Evolutionary conservation across 2,888 invertebrate genomes (phyloP).

Genomic region (Cylloceria caligata): DNA sequence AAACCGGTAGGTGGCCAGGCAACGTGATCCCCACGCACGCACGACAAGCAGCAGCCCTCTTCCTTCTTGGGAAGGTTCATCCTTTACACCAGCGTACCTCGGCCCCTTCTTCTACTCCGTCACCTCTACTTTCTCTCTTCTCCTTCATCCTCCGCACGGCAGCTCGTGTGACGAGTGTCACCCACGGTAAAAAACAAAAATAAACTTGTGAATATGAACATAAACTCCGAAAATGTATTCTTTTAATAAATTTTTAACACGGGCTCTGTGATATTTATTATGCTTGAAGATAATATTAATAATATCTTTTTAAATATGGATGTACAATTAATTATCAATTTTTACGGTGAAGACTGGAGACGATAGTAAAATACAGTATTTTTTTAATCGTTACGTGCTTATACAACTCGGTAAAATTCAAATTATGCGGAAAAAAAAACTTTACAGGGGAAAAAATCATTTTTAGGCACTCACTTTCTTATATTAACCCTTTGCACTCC

Average conservation of each 20-base stretch:
- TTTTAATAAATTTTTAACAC: background rate
- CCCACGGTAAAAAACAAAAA: background rate
- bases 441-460: too few species aligned
- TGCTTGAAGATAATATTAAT: background rate
- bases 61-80: constrained; percentile 24
- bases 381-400: too few species aligned
- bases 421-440: too few species aligned
- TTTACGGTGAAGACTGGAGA: too few species aligned
- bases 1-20: constrained; percentile 31
- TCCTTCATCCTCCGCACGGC: constrained; percentile 19
- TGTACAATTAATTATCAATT: background rate
- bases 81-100: constrained; percentile 17
- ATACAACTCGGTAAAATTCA: too few species aligned
- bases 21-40: constrained; percentile 15
- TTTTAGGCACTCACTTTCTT: too few species aligned
- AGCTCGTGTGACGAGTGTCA: constrained; percentile 1
- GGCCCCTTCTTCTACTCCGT: constrained; percentile 28
- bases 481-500: too few species aligned
- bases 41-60: constrained; percentile 21
- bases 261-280: background rate
- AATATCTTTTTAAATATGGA: too few species aligned
- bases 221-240: background rate
- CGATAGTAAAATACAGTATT: too few species aligned
- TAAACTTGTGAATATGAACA: background rate
- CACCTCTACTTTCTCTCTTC: constrained; percentile 41